A percentile compares a stretch with the other conserved stretches of the same genome.
phyloP scores from a whole-genome alignment of 2,113 vertebrate species.

The Tapirus terrestris region DNA sequence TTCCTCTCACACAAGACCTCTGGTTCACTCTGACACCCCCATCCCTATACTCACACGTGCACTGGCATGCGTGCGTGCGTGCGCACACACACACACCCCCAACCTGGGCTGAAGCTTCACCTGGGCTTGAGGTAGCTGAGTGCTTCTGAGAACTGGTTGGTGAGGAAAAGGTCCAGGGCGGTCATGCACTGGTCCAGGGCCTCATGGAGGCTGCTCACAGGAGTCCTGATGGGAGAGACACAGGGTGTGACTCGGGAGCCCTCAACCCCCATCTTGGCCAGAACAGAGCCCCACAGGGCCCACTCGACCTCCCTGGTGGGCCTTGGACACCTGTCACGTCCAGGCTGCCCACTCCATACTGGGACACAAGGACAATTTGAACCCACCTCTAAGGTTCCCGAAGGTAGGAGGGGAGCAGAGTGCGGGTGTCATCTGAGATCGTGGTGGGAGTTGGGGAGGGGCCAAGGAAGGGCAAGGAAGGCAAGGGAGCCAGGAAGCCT shows the following conservation, averaged over 20 bases:
- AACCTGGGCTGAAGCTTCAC: conserved; percentile 82
- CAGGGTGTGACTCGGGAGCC: rapidly evolving
- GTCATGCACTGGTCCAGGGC: conserved; percentile 95
- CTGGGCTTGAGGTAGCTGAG: conserved; percentile 91
- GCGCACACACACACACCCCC: too few relatives aligned
- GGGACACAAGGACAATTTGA: background rate
- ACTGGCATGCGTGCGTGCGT: rapidly evolving
- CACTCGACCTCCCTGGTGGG: background rate
- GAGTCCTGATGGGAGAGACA: conserved; percentile 62
- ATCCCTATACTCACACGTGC: background rate
- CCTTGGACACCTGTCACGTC: background rate
- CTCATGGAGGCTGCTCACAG: conserved; percentile 88
- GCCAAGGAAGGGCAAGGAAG: background rate
- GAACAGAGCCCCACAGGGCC: background rate
- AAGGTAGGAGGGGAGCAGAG: background rate
- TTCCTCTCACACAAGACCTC: background rate
- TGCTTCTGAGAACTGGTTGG: conserved; percentile 95
- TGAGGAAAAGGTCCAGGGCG: conserved; percentile 96
- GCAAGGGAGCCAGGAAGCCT: background rate
- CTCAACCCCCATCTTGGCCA: background rate
- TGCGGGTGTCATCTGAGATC: background rate
- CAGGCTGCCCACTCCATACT: background rate
- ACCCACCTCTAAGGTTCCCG: background rate
- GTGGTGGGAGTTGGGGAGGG: background rate
- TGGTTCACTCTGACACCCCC: background rate